Conservation (phyloP, 2,113 vertebrate species). For the Garra rufa region DNA sequence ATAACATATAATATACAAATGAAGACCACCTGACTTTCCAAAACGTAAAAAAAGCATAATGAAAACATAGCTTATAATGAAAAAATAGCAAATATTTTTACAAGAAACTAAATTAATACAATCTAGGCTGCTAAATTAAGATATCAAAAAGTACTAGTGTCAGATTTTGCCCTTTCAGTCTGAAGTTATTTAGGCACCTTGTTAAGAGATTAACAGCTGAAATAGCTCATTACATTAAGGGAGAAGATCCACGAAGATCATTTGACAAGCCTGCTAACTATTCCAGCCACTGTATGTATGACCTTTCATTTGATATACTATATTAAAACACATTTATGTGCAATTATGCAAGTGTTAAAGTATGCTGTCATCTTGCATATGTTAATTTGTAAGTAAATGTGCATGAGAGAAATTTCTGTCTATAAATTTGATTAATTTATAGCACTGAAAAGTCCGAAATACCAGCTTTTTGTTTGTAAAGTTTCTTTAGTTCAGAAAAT, state of each 20-base stretch:
- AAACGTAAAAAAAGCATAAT: neutral
- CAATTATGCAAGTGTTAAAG: neutral
- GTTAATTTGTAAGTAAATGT: slow-evolving; percentile 4
- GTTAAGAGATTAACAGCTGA: slow-evolving; percentile 63
- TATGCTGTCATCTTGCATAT: neutral
- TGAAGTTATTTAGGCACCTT: slow-evolving; percentile 54
- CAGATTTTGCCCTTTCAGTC: slow-evolving; percentile 24
- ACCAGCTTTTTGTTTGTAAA: neutral
- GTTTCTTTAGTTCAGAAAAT: too few species aligned
- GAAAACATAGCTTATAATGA: neutral
- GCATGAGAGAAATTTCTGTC: neutral
- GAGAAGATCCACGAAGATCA: neutral
- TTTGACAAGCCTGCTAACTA: slow-evolving; percentile 29
- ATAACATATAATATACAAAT: neutral
- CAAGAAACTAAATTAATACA: neutral
- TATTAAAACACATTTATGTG: slow-evolving; percentile 38
- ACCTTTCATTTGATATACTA: slow-evolving; percentile 70
- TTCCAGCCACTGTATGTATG: slow-evolving; percentile 47
- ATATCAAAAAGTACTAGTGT: neutral
- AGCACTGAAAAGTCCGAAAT: neutral
- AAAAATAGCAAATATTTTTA: neutral
- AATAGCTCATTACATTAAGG: slow-evolving; percentile 26
- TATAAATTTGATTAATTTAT: neutral
- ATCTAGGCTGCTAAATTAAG: slow-evolving; percentile 6
- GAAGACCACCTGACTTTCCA: neutral